phyloP scores from a whole-genome alignment of 1,140 invertebrate species.

The Helicoverpa armigera region DNA sequence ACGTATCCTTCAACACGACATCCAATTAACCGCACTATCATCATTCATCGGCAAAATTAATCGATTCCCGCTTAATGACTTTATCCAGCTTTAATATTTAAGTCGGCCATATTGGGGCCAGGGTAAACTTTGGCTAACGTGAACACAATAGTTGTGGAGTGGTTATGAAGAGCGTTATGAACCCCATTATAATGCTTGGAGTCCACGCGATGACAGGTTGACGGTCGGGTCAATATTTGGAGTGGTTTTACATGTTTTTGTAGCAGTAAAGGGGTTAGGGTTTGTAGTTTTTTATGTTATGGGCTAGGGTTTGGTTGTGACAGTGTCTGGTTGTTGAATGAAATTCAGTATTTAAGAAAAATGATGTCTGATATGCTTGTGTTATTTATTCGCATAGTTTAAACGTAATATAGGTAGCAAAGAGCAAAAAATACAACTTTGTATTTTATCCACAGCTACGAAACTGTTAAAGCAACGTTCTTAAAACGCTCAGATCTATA shows the following conservation, averaged over 20 bases:
- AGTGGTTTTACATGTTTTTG: neutral
- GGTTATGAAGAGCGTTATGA: conserved; percentile 1
- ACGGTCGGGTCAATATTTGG: conserved; percentile 16
- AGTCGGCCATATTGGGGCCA: conserved; percentile 15
- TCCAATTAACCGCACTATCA: conserved; percentile 38
- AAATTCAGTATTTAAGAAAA: no score
- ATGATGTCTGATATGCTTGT: no score
- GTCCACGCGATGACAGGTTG: conserved; percentile 25
- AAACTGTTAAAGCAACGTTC: no score
- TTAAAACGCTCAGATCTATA: no score
- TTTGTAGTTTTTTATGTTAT: neutral
- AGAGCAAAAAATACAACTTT: no score
- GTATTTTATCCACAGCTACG: no score
- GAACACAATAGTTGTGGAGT: conserved; percentile 11
- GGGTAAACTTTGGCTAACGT: conserved; percentile 15
- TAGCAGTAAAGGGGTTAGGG: neutral
- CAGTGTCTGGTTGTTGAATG: no score
- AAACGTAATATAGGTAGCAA: no score
- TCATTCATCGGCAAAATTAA: conserved; percentile 29
- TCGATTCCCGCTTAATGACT: conserved; percentile 32
- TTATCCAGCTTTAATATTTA: conserved; percentile 31
- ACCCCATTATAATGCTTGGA: conserved; percentile 19
- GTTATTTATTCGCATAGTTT: no score
- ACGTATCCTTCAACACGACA: neutral
- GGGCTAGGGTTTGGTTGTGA: neutral